A percentile compares a stretch with the other conserved stretches of the same genome.
These are phyloP conservation scores for Pollachius pollachius DNA, from an alignment of 2,113 vertebrate species.

Conservation along the genomic window DNA sequence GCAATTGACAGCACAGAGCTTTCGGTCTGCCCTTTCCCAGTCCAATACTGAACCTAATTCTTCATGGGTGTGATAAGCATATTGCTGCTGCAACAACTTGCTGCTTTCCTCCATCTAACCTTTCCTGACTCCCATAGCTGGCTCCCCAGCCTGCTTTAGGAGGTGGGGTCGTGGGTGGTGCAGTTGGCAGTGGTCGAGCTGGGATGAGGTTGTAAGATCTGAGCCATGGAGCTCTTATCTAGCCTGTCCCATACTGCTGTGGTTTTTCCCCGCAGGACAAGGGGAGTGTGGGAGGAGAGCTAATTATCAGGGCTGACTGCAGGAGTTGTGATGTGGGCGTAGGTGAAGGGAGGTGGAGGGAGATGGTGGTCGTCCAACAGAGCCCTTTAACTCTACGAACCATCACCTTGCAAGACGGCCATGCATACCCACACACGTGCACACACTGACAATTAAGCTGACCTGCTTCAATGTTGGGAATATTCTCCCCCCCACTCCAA, in stretches of 20 bases:
- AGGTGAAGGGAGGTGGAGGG: constrained; percentile 17
- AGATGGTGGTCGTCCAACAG: constrained; percentile 31
- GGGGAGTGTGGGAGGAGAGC: constrained; percentile 33
- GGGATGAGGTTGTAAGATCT: constrained; percentile 25
- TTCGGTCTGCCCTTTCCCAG: too few species aligned
- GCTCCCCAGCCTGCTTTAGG: constrained; percentile 16
- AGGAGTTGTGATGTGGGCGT: constrained; percentile 23
- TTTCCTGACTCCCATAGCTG: constrained; percentile 13
- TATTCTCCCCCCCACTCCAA: constrained; percentile 13
- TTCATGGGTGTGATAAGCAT: too few species aligned
- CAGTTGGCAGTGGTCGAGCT: constrained; percentile 17
- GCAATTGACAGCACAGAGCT: too few species aligned
- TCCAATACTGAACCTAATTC: too few species aligned
- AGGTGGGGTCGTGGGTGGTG: background rate
- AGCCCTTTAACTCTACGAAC: constrained; percentile 23
- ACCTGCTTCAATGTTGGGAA: too few species aligned
- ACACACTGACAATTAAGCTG: too few species aligned
- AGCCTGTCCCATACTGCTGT: constrained; percentile 19
- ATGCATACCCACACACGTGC: too few species aligned
- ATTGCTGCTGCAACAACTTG: too few species aligned
- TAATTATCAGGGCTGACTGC: constrained; percentile 43
- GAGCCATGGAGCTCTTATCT: constrained; percentile 46
- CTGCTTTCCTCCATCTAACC: too few species aligned
- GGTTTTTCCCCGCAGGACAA: constrained; percentile 21
- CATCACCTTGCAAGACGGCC: constrained; percentile 9